Evolutionary conservation across 2,113 vertebrate genomes (phyloP), one percentile per base, ranked within the genome.

Genomic region (Rissa tridactyla): DNA sequence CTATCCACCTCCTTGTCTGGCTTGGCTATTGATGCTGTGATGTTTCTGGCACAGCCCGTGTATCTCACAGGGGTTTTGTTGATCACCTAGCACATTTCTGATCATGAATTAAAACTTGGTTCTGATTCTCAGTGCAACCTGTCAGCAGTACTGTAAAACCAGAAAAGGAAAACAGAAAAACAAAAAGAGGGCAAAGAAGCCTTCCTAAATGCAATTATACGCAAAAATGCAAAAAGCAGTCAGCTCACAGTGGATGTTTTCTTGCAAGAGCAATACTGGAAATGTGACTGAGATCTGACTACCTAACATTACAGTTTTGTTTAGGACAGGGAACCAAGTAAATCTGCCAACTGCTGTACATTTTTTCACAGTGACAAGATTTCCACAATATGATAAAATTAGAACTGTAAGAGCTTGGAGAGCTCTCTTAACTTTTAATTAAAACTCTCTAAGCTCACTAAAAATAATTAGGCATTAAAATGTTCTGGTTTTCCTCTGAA

Each of bases 361-460:
- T 97, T 97, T 97, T 95, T 97, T 94, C 88, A 96, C 89, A 92
- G 88, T 93, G 86, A 97, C 91, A 97, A 97, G 96, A 92, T 96
- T 95, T 97, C 94, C 96, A 97, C 92, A 97, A 97, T 97, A 98
- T 96, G 95, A 97, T 97, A 98, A 98, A 98, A 98, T 97, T 97
- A 98, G 97, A 98, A 97, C 91, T 90, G 96, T 97, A 97, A 98
- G 97, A 98, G 97, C 97, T 97, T 98, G 97, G 97, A 98, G 98
- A 98, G 97, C 96, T 98, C 98, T 98, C 98, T 98, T 98, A 98
- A 98, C 98, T 98, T 98, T 98, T 98, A 98, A 98, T 98, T 98
- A 98, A 98, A 98, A 97, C 97, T 98, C 97, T 98, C 97, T 93
- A 98, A 98, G 97, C 96, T 98, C 97, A 97, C 97, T 98, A 98